Evolutionary conservation across 2,888 invertebrate species (phyloP), one percentile per base, ranked within the genome.

Genomic region (Polymixis flavicincta): DNA sequence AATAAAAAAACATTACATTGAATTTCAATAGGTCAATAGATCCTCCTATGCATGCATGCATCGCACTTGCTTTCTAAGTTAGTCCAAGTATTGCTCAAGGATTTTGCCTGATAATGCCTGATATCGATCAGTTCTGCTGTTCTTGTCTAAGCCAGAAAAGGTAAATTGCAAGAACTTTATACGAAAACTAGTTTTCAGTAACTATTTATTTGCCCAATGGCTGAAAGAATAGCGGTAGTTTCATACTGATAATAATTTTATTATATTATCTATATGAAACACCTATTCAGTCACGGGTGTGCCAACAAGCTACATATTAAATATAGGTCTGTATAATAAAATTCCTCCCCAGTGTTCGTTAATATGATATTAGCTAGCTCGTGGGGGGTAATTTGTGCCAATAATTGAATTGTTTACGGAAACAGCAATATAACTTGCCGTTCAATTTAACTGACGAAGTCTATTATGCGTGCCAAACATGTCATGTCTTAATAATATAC

Each of bases 311-410:
- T 68, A 55, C 32, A 19, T 64, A 32, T 50, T 64, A 64, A 42
- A 73, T 42, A 25, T 63, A 76, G 57, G 59, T 60, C 70, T 54
- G 55, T 73, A 71, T 78, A 80, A 85, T 80, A 87, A 86, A 83
- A 80, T 85, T 85, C 83, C 81, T 86, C 90, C 90, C 92, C 89
- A 89, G 90, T 88, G 90, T 90, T 89, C 89, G 85, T 89, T 85
- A 82, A 86, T 72, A 79, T 60, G 64, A 72, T 75, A 85, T 87
- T 89, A 92, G 90, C 90, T 87, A 89, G 92, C 87, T 87, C 85
- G 91, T 90, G 92, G 95, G 94, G 92, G 92, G 92, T 90, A 91
- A 90, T 90, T 90, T 90, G 87, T 86, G 82, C 86, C 87, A 90
- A 90, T 92, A 91, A 93, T 92, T 89, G 91, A 91, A 89, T 89